These are phyloP conservation scores for Sebastes reedi DNA, from an alignment of 2,797 vertebrate species.

Conservation along the genomic window DNA sequence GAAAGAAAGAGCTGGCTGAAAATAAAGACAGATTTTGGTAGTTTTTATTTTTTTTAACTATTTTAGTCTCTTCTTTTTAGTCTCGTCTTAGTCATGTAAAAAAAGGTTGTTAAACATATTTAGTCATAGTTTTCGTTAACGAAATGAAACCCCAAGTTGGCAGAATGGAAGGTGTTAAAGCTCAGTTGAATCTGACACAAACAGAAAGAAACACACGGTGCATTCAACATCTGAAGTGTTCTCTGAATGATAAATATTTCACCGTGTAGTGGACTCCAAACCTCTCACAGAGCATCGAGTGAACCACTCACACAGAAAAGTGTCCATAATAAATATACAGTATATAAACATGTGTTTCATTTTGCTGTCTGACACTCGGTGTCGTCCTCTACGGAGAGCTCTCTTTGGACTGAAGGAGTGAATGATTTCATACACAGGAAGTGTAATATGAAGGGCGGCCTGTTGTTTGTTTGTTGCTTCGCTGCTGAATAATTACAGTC, in stretches of 20 bases:
- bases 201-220: no score
- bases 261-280: background rate
- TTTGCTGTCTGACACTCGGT: background rate
- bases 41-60: no score
- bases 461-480: conserved; percentile 53
- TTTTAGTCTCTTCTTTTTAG: no score
- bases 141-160: background rate
- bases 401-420: background rate
- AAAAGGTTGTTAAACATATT: no score
- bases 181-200: no score
- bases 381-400: no score
- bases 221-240: background rate
- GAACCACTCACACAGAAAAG: background rate
- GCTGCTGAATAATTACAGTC: conserved; percentile 70
- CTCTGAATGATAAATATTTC: background rate
- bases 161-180: background rate
- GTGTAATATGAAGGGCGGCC: conserved; percentile 25
- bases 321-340: background rate
- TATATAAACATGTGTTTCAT: background rate
- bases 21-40: no score
- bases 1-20: no score
- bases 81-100: no score
- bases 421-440: conserved; percentile 27
- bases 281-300: background rate
- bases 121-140: no score